Evolutionary conservation across 2,888 invertebrate genomes (phyloP), one percentile per base, ranked within the genome.

Genomic region (Metallyticus violacea): DNA sequence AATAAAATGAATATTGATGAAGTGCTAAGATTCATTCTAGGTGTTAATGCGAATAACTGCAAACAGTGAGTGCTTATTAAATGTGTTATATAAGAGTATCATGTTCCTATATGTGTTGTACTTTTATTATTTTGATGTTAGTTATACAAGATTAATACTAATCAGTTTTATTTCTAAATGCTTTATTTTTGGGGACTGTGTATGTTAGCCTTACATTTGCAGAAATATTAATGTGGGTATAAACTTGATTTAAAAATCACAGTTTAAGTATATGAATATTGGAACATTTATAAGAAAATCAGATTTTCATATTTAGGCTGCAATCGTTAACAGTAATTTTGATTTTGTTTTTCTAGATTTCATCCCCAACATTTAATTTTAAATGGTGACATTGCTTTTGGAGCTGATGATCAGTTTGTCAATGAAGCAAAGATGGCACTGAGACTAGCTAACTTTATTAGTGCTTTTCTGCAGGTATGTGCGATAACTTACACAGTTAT

Each of bases 341-440:
- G n/a, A n/a, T 78, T 78, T n/a, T 25, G 88, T 89, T 28, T 25
- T 89, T 90, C 80, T 89, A 96, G 96, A 89, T 96, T 95, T 90
- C 94, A 94, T 88, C 94, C 95, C 0, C 94, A 96, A 88, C 96
- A 97, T 90, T 92, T 98, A 79, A 92, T 93, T 87, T 92, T 99
- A 77, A 96, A 96, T 85, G 99, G 99, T 0, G 98, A 99, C 91
- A 95, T 97, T 81, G 95, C 96, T 77, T 97, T 93, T 90, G 98
- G 98, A 0, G 96, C 97, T 0, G 95, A 97, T 89, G 95, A 96
- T 88, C 98, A 97, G 91, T 97, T 98, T 90, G 96, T 97, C 90
- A 98, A 98, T 90, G 98, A 99, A 93, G 99, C 99, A 0, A 96
- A 98, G 91, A 98, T 98, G 96, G 99, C 99, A 2, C 94, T 98